Evolutionary conservation across 1,140 invertebrate genomes (phyloP).

Genomic region (Tenebrio molitor): DNA sequence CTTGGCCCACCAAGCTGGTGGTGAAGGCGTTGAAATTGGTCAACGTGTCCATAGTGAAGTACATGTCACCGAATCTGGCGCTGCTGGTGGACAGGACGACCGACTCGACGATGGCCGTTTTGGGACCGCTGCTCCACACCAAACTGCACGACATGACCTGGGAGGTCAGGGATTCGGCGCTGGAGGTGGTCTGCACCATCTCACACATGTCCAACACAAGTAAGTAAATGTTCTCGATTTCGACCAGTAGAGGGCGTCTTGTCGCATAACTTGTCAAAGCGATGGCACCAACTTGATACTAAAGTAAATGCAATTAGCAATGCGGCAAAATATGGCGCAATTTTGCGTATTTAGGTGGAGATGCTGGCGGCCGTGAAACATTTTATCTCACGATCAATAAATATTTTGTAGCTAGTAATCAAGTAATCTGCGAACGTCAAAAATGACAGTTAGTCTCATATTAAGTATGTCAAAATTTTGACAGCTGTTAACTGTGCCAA

Average conservation of each 20-base stretch:
- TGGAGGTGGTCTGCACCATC: conserved; percentile 79
- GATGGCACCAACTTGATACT: no score
- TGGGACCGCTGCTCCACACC: conserved; percentile 76
- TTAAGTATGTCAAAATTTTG: no score
- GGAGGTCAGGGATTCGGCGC: conserved; percentile 80
- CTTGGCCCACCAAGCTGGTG: conserved; percentile 71
- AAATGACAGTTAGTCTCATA: no score
- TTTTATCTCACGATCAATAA: no score
- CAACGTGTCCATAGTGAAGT: conserved; percentile 77
- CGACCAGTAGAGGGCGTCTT: neutral
- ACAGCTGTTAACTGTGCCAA: no score
- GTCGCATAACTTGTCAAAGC: neutral
- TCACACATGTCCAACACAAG: conserved; percentile 77
- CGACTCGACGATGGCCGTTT: conserved; percentile 74
- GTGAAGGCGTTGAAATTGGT: conserved; percentile 77
- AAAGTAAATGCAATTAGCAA: no score
- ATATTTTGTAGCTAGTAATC: no score
- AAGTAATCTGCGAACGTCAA: no score
- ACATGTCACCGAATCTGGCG: conserved; percentile 80
- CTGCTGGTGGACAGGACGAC: conserved; percentile 75
- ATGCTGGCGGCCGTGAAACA: no score
- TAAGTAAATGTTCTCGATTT: no score
- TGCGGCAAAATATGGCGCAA: no score
- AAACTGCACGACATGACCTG: conserved; percentile 79
- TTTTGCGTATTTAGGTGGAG: no score